Base-by-base conservation (phyloP, 64 coral and sea anemone genomes). In the Dendrophyllia cribrosa region DNA sequence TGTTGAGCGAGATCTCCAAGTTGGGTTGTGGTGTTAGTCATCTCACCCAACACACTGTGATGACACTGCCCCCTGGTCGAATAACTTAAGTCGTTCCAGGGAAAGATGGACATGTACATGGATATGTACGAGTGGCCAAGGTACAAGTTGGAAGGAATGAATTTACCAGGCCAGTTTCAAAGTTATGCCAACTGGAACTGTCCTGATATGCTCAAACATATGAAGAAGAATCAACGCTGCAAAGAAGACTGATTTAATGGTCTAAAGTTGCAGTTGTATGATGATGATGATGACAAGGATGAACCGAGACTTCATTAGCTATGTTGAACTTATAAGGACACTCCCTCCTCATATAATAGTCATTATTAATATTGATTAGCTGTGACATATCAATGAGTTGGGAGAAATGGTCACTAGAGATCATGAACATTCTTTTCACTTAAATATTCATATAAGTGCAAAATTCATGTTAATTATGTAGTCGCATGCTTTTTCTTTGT, bases 31-130 rank as follows among this genome's bases (percentile, higher is more conserved):
- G 85, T 93, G 49, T 16, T 93, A 16, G 91, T 82, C 16, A 73
- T 88, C 3, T 74, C 62, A 68, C 51, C 74, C 1, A 82, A 88
- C 13, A 58, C 75, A 4, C 75, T 85, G 4, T 47, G 76, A 58
- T 76, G 74, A 64, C 50, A 75, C n/a, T 92, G 77, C 89, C 94
- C 50, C 76, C 89, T 19, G 94, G 89, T 56, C 43, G 65, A 73
- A 66, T 96, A 24, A 62, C 87, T 9, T 58, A 87, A 47, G 79
- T 52, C 14, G 88, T 58, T 23, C 61, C 72, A 46, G 72, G 83
- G 4, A 61, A 62, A 51, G 82, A 87, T 44, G 83, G 91, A 59
- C 43, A 69, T 53, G 74, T 69, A n/a, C n/a, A n/a, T n/a, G n/a
- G n/a, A n/a, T n/a, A n/a, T n/a, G n/a, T n/a, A 3, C 58, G 62